phyloP scores from a whole-genome alignment of 1,140 invertebrate species.

The Bombus picipes region DNA sequence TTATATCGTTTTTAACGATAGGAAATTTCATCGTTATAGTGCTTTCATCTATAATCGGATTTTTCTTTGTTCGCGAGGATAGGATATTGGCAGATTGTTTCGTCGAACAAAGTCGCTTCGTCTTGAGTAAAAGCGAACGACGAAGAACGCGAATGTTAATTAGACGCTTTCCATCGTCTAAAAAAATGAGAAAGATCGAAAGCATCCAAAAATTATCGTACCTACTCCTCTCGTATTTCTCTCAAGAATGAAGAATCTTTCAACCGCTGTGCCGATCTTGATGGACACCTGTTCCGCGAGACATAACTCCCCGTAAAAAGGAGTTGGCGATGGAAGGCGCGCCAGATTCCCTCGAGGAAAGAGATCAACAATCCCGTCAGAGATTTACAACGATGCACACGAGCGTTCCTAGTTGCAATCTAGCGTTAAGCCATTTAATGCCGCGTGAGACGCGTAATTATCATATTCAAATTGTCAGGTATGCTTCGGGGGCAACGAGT shows the following conservation, averaged over 20 bases:
- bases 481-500: background rate
- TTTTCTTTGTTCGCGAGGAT: too few species aligned
- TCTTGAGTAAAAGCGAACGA: background rate
- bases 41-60: too few species aligned
- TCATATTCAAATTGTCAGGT: slow-evolving; percentile 6
- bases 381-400: slow-evolving; percentile 5
- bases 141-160: too few species aligned
- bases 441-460: slow-evolving; percentile 5
- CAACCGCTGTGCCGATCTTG: background rate
- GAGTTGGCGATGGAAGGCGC: background rate
- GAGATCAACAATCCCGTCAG: background rate
- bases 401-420: background rate
- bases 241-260: background rate
- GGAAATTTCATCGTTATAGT: too few species aligned
- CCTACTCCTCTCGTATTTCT: background rate
- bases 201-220: background rate
- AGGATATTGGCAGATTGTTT: too few species aligned
- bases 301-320: background rate
- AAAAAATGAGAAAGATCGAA: background rate
- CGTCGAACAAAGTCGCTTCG: background rate
- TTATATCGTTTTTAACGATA: too few species aligned
- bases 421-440: background rate
- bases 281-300: background rate
- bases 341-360: background rate
- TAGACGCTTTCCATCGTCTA: background rate